Percentiles rank a stretch among this genome's conserved stretches.
These are phyloP conservation scores for Myopa tessellatipennis DNA, from an alignment of 2,888 invertebrate species.

Conservation along the genomic window DNA sequence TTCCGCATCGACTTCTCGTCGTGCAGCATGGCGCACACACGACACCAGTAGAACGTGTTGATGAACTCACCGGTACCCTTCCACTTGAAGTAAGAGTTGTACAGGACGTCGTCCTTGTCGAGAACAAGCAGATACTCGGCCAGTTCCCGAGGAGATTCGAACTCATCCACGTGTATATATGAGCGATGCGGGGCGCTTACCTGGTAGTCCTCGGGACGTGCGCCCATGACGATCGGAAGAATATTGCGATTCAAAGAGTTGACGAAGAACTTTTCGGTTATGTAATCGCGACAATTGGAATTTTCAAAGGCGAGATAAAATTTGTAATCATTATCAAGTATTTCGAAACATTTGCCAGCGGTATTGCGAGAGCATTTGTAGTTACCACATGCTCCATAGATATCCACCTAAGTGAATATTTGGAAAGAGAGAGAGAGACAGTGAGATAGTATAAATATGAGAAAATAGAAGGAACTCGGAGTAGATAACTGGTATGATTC, in stretches of 20 bases:
- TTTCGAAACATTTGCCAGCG: conserved; percentile 85
- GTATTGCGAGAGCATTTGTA: conserved; percentile 86
- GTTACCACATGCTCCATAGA: conserved; percentile 90
- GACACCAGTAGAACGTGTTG: conserved; percentile 86
- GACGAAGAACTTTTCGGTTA: conserved; percentile 97
- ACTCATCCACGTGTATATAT: conserved; percentile 96
- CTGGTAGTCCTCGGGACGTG: conserved; percentile 90
- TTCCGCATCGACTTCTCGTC: conserved; percentile 66
- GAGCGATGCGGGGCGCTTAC: conserved; percentile 89
- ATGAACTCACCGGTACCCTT: conserved; percentile 95
- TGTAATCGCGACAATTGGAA: conserved; percentile 95
- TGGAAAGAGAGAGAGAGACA: background rate
- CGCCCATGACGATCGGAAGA: conserved; percentile 96
- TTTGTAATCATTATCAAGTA: conserved; percentile 92
- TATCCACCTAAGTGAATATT: conserved; percentile 74
- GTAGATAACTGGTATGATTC: background rate
- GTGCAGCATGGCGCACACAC: conserved; percentile 73
- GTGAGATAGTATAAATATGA: no score
- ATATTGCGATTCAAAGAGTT: conserved; percentile 90
- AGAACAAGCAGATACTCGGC: conserved; percentile 87
- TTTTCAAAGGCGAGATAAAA: conserved; percentile 98
- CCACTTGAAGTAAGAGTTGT: conserved; percentile 96
- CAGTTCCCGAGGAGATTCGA: conserved; percentile 85
- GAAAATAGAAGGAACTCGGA: background rate
- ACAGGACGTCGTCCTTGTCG: conserved; percentile 87